Base-by-base conservation (phyloP, 2,888 invertebrate genomes). In the Geophilus truncorum region DNA sequence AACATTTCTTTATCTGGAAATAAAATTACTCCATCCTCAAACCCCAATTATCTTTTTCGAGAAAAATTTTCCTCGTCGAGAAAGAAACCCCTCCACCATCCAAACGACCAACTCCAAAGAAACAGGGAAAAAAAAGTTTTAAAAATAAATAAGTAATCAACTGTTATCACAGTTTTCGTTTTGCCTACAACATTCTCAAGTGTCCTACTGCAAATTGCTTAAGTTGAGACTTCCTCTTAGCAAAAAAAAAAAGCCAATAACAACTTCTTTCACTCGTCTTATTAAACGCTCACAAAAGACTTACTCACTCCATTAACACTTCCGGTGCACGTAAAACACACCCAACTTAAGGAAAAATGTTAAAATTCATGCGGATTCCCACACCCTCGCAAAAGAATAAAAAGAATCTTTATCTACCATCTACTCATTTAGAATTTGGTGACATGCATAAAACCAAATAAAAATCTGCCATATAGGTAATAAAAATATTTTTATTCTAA, bases 121-220 rank as follows among this genome's bases (percentile, higher is more conserved):
- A 32, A 6, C 32, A 32, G 5, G 9, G 5, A 4, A 70, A 70
- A 70, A 28, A 70, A 70, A 28, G n/a, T n/a, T n/a, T 70, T 70
- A 70, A 70, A 70, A 70, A 70, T 70, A 70, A 70, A 70, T 28
- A 70, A 70, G 70, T 70, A 70, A 70, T 70, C 70, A 70, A 70
- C 12, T 25, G 70, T 70, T 70, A 70, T 70, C 70, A 70, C 70
- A 70, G 28, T 25, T 70, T 70, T 70, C 70, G 70, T 70, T 70
- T 70, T 70, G 70, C 70, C 70, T 70, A 70, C 70, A 70, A 70
- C 70, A 70, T 70, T 70, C 70, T 70, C 70, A 70, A 70, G 70
- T 70, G 70, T 70, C 70, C 70, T 28, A 70, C 70, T 70, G 28
- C 70, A 70, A 70, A 70, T 70, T 70, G 28, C 25, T 70, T 70